Evolutionary conservation across 1,140 invertebrate species (phyloP), one percentile per base, ranked within the genome.

Genomic region (Drosophila serrata): DNA sequence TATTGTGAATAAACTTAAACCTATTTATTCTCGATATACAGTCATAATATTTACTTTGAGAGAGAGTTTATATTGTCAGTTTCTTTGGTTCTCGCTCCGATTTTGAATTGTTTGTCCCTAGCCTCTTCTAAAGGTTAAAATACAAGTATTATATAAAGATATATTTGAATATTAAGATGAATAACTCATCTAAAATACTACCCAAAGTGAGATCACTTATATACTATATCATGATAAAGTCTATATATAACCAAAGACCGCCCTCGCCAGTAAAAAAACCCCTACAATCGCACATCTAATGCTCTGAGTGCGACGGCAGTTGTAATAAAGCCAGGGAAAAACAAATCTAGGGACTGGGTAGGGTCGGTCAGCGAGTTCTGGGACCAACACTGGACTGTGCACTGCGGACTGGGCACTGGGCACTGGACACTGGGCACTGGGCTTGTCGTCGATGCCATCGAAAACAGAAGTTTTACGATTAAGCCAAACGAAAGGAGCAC

Each of bases 401-500:
- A 24, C 17, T 24, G 45, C 17, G 19, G n/a, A 53, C 35, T 53
- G 45, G 13, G 37, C 74, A 56, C 46, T 37, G 46, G 24, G 29
- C 78, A 42, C 7, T 42, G 39, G n/a, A 8, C 39, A 17, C 27
- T 31, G 48, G 29, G 19, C n/a, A 48, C 22, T 48, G 45, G 24
- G 39, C 80, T 61, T 69, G 80, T 79, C 78, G 67, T 63, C 82
- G 68, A 46, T 48, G 48, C 61, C 79, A 79, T 82, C 46, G 58
- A 82, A 63, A 67, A 67, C 82, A 68, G 75, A 77, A 75, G 75
- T 87, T 76, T 64, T 48, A 49, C 67, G 63, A 86, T 80, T 82
- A 86, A 75, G 51, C 57, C 58, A 58, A 72, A 59, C 72, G 72
- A 85, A 72, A 70, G 70, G 56, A 43, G 63, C 45, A 63, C 61